These are phyloP conservation scores for Corythornis madagascariensis DNA, from an alignment of 2,113 vertebrate genomes.

Conservation along the genomic window DNA sequence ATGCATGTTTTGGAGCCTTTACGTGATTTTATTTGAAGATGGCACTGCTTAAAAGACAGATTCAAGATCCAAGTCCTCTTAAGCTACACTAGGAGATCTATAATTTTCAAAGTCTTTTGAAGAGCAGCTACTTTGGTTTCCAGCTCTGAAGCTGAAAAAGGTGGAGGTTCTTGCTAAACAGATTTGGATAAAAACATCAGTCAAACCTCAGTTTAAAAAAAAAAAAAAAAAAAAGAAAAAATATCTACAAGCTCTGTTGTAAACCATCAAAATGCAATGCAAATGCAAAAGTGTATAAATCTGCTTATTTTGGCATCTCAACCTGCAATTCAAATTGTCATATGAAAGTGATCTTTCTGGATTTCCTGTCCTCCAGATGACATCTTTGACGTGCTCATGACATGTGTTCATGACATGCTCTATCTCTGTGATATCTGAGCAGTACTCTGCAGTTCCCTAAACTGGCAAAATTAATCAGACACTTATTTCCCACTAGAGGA, in stretches of 20 bases:
- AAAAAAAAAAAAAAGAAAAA: not conserved
- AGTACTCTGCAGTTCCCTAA: not conserved
- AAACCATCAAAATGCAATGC: slow-evolving; percentile 4
- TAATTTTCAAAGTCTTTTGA: not conserved
- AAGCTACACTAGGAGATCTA: not conserved
- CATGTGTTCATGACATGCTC: not conserved
- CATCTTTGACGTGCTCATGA: not conserved
- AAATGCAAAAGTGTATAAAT: slow-evolving; percentile 29
- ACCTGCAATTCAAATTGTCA: not conserved
- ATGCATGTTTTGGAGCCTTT: not conserved
- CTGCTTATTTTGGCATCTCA: slow-evolving; percentile 1
- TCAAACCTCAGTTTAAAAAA: not conserved
- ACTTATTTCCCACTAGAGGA: not conserved
- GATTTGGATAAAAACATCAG: not conserved
- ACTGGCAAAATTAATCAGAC: not conserved
- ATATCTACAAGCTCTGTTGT: not conserved
- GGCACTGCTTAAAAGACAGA: not conserved
- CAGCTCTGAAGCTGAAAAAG: not conserved
- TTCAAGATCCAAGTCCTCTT: not conserved
- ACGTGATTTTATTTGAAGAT: not conserved
- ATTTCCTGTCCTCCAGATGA: not conserved
- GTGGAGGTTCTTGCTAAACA: not conserved
- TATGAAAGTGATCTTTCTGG: not conserved
- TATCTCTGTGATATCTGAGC: not conserved
- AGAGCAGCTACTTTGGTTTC: not conserved